phyloP scores from a whole-genome alignment of 2,113 vertebrate species.

The Megalops atlanticus region DNA sequence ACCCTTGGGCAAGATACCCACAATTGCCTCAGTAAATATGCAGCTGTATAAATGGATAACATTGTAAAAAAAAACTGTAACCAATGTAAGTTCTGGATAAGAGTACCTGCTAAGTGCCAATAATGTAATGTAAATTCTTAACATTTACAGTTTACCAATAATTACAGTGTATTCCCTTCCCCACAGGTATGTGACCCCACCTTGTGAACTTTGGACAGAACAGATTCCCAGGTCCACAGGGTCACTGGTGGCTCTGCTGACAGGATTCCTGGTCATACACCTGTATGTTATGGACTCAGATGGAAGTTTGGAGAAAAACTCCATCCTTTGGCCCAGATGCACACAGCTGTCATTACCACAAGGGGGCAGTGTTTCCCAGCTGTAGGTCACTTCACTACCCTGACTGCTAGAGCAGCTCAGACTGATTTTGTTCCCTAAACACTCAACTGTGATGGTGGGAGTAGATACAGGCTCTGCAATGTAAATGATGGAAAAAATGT shows the following conservation, averaged over 20 bases:
- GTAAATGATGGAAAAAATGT: neutral
- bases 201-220: neutral
- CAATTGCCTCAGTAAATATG: no score
- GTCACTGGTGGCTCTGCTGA: constrained; percentile 5
- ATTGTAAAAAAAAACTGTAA: no score
- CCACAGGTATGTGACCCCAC: neutral
- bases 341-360: neutral
- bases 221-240: neutral
- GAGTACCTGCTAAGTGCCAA: no score
- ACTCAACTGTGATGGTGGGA: constrained; percentile 12
- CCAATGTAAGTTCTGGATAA: no score
- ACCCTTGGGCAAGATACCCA: no score
- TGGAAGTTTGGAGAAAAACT: no score
- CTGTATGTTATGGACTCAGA: neutral
- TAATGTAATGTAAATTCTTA: no score
- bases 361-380: neutral
- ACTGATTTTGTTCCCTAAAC: neutral
- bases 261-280: neutral
- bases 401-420: constrained; percentile 13
- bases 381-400: constrained; percentile 3
- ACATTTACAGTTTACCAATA: no score
- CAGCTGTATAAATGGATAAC: no score
- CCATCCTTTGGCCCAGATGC: neutral
- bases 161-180: no score
- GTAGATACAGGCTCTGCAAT: constrained; percentile 10